Percentiles rank a stretch among this genome's conserved stretches.
phyloP scores from a whole-genome alignment of 1,140 invertebrate species.

The Sinella curviseta region DNA sequence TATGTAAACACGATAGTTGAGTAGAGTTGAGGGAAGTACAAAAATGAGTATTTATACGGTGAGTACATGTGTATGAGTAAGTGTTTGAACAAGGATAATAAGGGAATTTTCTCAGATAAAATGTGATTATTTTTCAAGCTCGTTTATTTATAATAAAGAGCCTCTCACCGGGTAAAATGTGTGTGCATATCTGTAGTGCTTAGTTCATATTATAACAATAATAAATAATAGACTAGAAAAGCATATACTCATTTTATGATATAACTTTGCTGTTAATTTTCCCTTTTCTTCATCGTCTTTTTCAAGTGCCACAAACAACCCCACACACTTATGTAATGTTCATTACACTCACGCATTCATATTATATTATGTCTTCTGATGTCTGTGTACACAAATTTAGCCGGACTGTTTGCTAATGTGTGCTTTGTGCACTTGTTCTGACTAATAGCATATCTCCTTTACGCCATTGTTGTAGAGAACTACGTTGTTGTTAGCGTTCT shows the following conservation, averaged over 20 bases:
- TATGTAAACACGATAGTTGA: too few relatives aligned
- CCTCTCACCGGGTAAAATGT: background rate
- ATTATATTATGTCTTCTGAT: too few relatives aligned
- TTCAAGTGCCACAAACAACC: background rate
- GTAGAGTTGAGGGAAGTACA: too few relatives aligned
- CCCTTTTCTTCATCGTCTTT: background rate
- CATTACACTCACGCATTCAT: background rate
- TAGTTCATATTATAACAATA: too few relatives aligned
- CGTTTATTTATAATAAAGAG: conserved; percentile 6
- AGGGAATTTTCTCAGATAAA: background rate
- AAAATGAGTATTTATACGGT: too few relatives aligned
- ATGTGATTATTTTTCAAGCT: background rate
- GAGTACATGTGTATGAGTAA: background rate
- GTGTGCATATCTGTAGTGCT: too few relatives aligned
- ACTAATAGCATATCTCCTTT: background rate
- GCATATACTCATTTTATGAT: too few relatives aligned
- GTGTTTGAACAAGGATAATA: background rate
- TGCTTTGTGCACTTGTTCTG: background rate
- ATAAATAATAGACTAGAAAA: too few relatives aligned
- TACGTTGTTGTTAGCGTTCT: too few relatives aligned
- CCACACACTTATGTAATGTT: background rate
- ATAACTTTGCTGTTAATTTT: background rate
- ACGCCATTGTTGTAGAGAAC: background rate
- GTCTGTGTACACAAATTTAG: background rate
- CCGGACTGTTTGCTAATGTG: background rate